phyloP scores from a whole-genome alignment of 1,140 invertebrate species.

The Neotoxoptera formosana region DNA sequence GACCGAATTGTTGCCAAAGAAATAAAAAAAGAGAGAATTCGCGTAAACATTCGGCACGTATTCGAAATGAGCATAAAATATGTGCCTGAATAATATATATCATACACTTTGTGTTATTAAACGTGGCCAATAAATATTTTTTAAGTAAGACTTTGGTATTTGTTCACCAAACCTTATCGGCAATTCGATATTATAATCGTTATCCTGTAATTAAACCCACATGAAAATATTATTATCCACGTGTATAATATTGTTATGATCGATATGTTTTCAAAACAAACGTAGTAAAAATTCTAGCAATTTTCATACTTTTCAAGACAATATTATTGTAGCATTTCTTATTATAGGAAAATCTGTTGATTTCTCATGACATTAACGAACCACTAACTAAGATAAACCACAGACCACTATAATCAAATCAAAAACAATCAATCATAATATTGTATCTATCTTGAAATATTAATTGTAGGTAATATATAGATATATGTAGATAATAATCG shows the following conservation, averaged over 20 bases:
- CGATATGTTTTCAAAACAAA: neutral
- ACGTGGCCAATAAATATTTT: neutral
- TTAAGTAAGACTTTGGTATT: neutral
- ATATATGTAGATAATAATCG: neutral
- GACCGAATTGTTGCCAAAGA: slow-evolving; percentile 53
- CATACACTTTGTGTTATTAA: neutral
- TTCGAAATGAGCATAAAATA: slow-evolving; percentile 34
- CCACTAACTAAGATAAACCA: neutral
- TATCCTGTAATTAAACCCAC: neutral
- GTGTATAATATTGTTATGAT: neutral
- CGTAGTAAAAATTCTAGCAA: neutral
- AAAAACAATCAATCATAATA: neutral
- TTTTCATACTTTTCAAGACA: neutral
- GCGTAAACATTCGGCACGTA: neutral
- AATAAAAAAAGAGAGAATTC: slow-evolving; percentile 2
- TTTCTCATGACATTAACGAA: neutral
- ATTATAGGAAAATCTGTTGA: neutral
- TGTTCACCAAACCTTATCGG: neutral
- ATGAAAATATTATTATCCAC: neutral
- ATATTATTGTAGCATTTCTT: neutral
- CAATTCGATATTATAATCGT: neutral
- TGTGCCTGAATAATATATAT: slow-evolving; percentile 34
- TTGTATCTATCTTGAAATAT: no score
- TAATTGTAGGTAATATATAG: neutral
- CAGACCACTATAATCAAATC: neutral